A percentile compares a stretch with the other conserved stretches of the same genome.
Conservation (phyloP, 2,113 vertebrate species). For the Erythrocercus mccallii region DNA sequence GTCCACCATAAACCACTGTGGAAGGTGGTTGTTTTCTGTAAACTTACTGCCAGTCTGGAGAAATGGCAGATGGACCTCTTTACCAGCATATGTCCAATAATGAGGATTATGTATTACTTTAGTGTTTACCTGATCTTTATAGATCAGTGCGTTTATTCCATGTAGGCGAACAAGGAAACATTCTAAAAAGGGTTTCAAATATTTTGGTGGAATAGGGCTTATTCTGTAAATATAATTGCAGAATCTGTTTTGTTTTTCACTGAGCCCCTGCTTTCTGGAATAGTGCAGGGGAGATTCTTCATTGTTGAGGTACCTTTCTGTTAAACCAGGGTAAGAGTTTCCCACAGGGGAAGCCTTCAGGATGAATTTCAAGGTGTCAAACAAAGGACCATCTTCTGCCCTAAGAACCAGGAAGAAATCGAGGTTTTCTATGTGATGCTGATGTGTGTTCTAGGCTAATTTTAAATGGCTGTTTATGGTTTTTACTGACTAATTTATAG, state of each 20-base stretch:
- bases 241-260: not conserved
- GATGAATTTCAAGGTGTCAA: not conserved
- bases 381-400: not conserved
- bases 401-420: not conserved
- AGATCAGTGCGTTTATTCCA: not conserved
- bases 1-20: slow-evolving; percentile 43
- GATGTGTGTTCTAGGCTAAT: not conserved
- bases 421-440: not conserved
- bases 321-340: not conserved
- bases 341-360: not conserved
- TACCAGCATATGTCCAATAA: not conserved
- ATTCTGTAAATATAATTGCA: not conserved
- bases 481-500: not conserved
- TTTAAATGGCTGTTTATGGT: not conserved
- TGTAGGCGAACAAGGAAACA: not conserved
- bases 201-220: not conserved
- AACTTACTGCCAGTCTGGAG: not conserved
- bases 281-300: not conserved
- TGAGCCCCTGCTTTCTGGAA: not conserved
- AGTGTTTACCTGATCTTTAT: not conserved
- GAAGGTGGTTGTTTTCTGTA: slow-evolving; percentile 45
- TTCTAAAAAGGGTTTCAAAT: not conserved
- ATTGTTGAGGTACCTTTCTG: not conserved
- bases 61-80: slow-evolving; percentile 52
- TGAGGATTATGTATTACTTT: not conserved